Evolutionary conservation across 2,888 invertebrate species (phyloP).

Genomic region (Sesia apiformis): DNA sequence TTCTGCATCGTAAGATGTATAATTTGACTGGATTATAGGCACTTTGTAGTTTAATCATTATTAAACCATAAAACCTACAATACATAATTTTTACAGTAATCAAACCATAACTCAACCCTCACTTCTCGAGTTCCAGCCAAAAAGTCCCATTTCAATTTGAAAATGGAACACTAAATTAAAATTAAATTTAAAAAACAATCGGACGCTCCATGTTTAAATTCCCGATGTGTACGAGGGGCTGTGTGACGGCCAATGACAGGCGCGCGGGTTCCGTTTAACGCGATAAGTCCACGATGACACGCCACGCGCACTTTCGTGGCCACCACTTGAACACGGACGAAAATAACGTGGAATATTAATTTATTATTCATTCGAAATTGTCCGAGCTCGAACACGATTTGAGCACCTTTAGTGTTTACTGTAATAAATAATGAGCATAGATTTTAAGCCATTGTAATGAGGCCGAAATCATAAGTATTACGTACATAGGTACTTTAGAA

Average conservation of each 20-base stretch:
- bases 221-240: slow-evolving; percentile 7
- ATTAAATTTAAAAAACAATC: slow-evolving; percentile 11
- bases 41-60: no score
- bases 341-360: slow-evolving; percentile 1
- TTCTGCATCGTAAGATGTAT: no score
- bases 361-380: neutral
- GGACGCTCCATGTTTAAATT: slow-evolving; percentile 22
- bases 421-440: no score
- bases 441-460: no score
- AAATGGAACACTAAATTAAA: neutral
- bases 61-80: no score
- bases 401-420: no score
- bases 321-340: slow-evolving; percentile 3
- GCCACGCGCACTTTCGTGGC: slow-evolving; percentile 38
- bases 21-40: no score
- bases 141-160: neutral
- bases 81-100: no score
- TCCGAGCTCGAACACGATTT: neutral
- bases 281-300: slow-evolving; percentile 35
- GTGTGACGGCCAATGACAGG: slow-evolving; percentile 43
- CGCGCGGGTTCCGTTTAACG: slow-evolving; percentile 12
- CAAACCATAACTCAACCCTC: no score
- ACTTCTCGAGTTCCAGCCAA: neutral
- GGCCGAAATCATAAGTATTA: no score
- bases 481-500: no score